Evolutionary conservation across 2,113 vertebrate genomes (phyloP).

Genomic region (Chaetorhynchus papuensis): DNA sequence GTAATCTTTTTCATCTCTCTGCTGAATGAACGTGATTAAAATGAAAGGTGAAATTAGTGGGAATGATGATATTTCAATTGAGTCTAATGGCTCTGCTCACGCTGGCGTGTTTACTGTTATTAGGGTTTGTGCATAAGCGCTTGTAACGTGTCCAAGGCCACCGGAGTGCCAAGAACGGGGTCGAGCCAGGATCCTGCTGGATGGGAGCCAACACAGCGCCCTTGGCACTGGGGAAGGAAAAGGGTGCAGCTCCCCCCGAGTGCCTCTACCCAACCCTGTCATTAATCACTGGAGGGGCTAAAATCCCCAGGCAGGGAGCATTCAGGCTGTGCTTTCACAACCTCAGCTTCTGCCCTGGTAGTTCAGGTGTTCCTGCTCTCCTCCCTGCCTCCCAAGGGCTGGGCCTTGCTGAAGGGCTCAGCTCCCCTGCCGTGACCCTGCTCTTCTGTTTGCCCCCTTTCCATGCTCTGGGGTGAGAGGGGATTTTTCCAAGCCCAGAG

Average conservation of each 20-base stretch:
- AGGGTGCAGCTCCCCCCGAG: neutral
- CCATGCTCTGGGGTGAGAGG: rapidly evolving
- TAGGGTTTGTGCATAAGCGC: neutral
- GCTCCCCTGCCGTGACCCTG: neutral
- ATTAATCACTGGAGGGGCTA: neutral
- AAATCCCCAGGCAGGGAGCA: rapidly evolving
- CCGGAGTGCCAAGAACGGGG: neutral
- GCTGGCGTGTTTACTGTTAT: neutral
- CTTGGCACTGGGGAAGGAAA: neutral
- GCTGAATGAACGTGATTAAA: neutral
- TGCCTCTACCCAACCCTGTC: neutral
- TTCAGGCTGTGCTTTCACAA: neutral
- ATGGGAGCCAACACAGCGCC: neutral
- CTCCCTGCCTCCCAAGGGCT: neutral
- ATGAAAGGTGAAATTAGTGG: conserved; percentile 9
- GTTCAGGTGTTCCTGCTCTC: neutral
- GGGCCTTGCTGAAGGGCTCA: neutral
- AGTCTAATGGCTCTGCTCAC: neutral
- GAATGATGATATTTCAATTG: neutral
- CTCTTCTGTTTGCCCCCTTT: neutral
- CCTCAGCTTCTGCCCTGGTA: neutral
- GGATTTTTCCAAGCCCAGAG: neutral
- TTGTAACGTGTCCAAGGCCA: neutral
- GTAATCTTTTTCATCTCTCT: conserved; percentile 1
- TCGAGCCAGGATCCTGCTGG: neutral